These are phyloP conservation scores for Pituophis catenifer DNA, from an alignment of 2,113 vertebrate genomes.

Conservation along the genomic window DNA sequence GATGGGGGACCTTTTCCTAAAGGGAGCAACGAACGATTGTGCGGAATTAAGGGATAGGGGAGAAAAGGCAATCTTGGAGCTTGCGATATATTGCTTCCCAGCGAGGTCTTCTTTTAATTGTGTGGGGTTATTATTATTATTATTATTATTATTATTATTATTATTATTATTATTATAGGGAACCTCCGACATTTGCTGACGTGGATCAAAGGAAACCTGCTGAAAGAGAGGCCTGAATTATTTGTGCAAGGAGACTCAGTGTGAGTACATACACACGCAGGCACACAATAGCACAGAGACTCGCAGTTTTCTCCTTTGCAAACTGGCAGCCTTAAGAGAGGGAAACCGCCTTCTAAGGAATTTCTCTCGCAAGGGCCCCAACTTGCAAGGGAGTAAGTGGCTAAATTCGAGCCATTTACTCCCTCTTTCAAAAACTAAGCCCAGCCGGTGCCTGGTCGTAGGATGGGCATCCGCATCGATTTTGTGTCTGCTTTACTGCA, in stretches of 20 bases:
- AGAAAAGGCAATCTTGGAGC: background rate
- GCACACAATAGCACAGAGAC: too few relatives aligned
- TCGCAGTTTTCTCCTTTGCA: background rate
- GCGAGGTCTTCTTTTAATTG: background rate
- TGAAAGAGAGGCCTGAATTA: slow-evolving; percentile 92
- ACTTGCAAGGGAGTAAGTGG: background rate
- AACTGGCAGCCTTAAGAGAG: too few relatives aligned
- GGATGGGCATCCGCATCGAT: too few relatives aligned
- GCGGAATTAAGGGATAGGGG: slow-evolving; percentile 55
- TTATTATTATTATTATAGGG: slow-evolving; percentile 73
- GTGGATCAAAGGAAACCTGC: slow-evolving; percentile 91
- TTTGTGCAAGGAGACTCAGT: slow-evolving; percentile 95
- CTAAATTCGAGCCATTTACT: background rate
- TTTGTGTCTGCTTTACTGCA: background rate
- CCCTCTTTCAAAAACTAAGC: background rate
- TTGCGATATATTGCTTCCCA: background rate
- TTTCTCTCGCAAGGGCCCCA: background rate
- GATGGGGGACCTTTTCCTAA: slow-evolving; percentile 32
- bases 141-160: slow-evolving; percentile 28
- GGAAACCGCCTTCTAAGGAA: background rate
- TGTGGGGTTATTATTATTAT: slow-evolving; percentile 37
- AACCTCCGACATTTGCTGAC: slow-evolving; percentile 89
- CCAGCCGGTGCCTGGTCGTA: too few relatives aligned
- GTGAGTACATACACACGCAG: slow-evolving; percentile 73
- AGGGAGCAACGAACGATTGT: slow-evolving; percentile 63